These are phyloP conservation scores for Gila robusta DNA, from an alignment of 2,797 vertebrate species.

Conservation along the genomic window DNA sequence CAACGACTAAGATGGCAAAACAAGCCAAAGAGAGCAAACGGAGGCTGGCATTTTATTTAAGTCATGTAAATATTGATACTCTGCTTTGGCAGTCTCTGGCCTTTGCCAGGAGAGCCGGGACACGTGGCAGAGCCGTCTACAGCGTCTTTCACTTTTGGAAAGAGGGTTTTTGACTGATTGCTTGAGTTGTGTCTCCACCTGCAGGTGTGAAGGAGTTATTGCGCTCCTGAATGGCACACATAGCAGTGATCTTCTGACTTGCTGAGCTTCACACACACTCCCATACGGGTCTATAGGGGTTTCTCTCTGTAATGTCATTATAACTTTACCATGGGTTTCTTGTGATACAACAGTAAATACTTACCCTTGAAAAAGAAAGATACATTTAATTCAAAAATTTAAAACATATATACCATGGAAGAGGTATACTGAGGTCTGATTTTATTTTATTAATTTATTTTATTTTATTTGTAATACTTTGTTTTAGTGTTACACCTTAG, in stretches of 20 bases:
- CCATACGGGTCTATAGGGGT: no score
- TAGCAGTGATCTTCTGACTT: no score
- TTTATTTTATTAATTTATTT: no score
- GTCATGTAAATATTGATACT: conserved; percentile 33
- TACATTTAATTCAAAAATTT: no score
- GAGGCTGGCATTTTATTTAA: conserved; percentile 6
- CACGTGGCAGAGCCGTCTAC: conserved; percentile 24
- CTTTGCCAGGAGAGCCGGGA: neutral
- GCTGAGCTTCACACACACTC: no score
- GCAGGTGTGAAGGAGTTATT: conserved; percentile 21
- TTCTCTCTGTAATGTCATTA: no score
- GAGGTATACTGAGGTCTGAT: neutral
- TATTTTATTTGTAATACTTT: no score
- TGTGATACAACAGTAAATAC: no score
- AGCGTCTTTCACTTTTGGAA: neutral
- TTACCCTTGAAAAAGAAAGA: no score
- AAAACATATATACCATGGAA: no score
- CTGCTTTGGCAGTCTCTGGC: neutral
- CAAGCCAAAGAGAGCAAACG: conserved; percentile 8
- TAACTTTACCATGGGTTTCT: no score
- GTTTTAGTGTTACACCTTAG: no score
- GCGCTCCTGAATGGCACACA: neutral
- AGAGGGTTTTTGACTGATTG: neutral
- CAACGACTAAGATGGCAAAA: neutral
- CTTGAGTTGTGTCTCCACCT: conserved; percentile 39